Conservation (phyloP, 1,140 invertebrate species). For the Cyphomyrmex costatus region DNA sequence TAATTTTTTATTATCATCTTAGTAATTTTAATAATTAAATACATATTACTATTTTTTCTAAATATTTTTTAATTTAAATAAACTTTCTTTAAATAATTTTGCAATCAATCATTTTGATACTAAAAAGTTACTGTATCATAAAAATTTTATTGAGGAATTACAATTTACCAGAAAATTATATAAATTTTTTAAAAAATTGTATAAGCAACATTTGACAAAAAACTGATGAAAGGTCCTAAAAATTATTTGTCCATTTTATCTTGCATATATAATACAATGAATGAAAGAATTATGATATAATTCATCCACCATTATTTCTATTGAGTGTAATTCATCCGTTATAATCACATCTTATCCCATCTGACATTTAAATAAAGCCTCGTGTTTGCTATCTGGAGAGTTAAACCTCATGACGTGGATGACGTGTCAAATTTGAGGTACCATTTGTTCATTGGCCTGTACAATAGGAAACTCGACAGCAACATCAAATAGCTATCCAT, state of each 20-base stretch:
- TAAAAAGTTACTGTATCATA: not conserved
- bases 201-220: not conserved
- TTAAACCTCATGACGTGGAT: not conserved
- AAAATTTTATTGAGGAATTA: not conserved
- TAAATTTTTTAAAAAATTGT: no score
- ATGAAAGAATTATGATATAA: constrained; percentile 8
- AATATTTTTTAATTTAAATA: not conserved
- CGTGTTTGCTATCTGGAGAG: not conserved
- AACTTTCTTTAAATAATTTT: not conserved
- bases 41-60: not conserved
- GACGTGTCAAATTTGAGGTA: constrained; percentile 21
- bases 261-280: no score
- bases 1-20: no score
- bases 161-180: constrained; percentile 5
- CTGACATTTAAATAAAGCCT: not conserved
- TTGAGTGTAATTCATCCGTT: not conserved
- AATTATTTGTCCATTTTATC: not conserved
- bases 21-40: not conserved
- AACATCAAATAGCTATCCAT: not conserved
- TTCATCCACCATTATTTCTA: no score
- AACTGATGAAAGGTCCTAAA: not conserved
- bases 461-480: not conserved
- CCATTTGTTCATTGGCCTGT: not conserved
- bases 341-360: constrained; percentile 3
- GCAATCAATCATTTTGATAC: not conserved